These are phyloP conservation scores for Champsocephalus esox DNA, from an alignment of 2,797 vertebrate genomes.

Conservation along the genomic window DNA sequence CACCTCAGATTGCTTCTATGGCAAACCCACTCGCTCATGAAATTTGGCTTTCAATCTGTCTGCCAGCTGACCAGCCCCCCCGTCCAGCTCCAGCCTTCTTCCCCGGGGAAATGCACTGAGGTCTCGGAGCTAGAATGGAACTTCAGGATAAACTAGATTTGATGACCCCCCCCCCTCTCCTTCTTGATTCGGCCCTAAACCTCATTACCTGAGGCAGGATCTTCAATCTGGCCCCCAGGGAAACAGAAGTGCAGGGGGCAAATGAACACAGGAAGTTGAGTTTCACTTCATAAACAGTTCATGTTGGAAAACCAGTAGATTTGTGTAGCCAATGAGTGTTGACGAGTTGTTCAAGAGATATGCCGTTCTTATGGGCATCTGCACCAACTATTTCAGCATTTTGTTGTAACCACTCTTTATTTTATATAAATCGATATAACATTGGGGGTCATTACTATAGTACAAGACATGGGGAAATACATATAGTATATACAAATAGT, in stretches of 20 bases:
- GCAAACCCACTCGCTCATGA: conserved; percentile 39
- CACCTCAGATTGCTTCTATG: conserved; percentile 50
- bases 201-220: conserved; percentile 63
- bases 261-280: conserved; percentile 56
- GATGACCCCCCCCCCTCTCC: conserved; percentile 50
- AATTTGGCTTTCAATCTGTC: conserved; percentile 63
- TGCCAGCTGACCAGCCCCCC: conserved; percentile 26
- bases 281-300: conserved; percentile 54
- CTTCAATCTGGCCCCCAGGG: conserved; percentile 25
- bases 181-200: conserved; percentile 43
- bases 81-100: conserved; percentile 2
- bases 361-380: not conserved
- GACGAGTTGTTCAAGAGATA: conserved; percentile 16
- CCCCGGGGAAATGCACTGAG: conserved; percentile 61
- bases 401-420: not conserved
- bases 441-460: not conserved
- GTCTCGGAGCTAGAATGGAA: conserved; percentile 70
- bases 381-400: not conserved
- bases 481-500: not conserved
- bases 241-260: conserved; percentile 26
- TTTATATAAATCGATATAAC: not conserved
- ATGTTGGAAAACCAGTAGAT: conserved; percentile 26
- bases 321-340: not conserved
- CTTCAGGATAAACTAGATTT: conserved; percentile 75
- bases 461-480: not conserved